Conservation (phyloP, 2,888 invertebrate species). For the Hypercompe scribonia region DNA sequence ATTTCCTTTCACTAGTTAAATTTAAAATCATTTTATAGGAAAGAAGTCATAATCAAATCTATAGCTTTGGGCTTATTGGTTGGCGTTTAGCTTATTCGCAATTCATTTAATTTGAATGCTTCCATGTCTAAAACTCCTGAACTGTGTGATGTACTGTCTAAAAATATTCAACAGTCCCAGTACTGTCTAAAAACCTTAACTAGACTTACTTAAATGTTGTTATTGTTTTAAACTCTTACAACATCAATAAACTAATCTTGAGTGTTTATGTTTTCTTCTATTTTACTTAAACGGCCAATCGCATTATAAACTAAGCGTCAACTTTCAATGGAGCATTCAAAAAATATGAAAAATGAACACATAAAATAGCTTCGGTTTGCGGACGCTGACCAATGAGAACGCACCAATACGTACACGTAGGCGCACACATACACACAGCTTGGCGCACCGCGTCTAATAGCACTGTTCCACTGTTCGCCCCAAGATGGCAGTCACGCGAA, state of each 20-base stretch:
- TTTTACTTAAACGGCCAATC: neutral
- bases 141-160: conserved; percentile 12
- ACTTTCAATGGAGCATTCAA: conserved; percentile 32
- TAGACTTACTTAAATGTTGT: conserved; percentile 3
- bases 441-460: conserved; percentile 75
- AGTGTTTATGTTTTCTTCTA: neutral
- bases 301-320: neutral
- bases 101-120: conserved; percentile 41
- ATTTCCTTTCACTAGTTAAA: conserved; percentile 18
- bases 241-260: conserved; percentile 8
- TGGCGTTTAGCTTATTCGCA: conserved; percentile 46
- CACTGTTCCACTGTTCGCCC: conserved; percentile 72
- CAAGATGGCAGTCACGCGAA: conserved; percentile 87
- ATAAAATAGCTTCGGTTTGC: conserved; percentile 21
- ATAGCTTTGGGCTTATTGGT: conserved; percentile 52
- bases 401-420: conserved; percentile 31
- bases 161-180: conserved; percentile 3
- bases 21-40: conserved; percentile 19
- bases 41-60: conserved; percentile 10
- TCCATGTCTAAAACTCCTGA: conserved; percentile 12
- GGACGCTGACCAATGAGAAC: conserved; percentile 46
- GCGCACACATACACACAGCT: conserved; percentile 57
- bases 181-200: conserved; percentile 13
- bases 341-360: conserved; percentile 26
- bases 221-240: neutral